Conservation (phyloP, 2,888 invertebrate species). For the Epicampocera succincta region DNA sequence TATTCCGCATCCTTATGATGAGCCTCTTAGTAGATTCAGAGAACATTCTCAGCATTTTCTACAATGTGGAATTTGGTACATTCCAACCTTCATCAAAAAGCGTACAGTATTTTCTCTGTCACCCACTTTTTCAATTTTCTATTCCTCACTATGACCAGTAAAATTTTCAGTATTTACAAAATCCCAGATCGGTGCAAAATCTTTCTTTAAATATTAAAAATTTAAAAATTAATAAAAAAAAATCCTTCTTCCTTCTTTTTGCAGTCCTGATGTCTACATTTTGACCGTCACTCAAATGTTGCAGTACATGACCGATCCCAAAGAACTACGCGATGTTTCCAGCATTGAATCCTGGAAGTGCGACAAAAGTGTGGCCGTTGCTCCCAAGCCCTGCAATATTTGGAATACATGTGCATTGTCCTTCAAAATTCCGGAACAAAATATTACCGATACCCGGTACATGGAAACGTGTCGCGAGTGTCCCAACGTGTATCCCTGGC, state of each 20-base stretch:
- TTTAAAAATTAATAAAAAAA: too few relatives aligned
- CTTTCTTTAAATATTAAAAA: neutral
- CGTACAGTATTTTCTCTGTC: too few relatives aligned
- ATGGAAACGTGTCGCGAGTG: slow-evolving; percentile 94
- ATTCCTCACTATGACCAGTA: too few relatives aligned
- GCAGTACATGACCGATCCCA: slow-evolving; percentile 94
- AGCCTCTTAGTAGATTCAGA: too few relatives aligned
- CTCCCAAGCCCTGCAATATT: slow-evolving; percentile 89
- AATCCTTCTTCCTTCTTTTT: slow-evolving; percentile 73
- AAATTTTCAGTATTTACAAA: too few relatives aligned
- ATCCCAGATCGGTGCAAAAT: too few relatives aligned
- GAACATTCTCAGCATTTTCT: too few relatives aligned
- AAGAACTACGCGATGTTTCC: slow-evolving; percentile 85
- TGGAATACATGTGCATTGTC: slow-evolving; percentile 92
- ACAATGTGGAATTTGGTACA: too few relatives aligned
- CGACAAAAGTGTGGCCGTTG: slow-evolving; percentile 87
- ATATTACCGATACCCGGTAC: slow-evolving; percentile 91
- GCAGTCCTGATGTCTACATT: slow-evolving; percentile 92
- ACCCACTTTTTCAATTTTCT: too few relatives aligned
- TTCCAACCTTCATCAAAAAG: too few relatives aligned
- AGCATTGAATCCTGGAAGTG: slow-evolving; percentile 93
- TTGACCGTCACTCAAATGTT: slow-evolving; percentile 94
- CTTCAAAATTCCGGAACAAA: slow-evolving; percentile 89
- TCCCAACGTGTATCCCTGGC: slow-evolving; percentile 93
- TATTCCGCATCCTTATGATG: too few relatives aligned